Conservation (phyloP, 2,797 vertebrate genomes). For the Percopsis omiscomaycus region DNA sequence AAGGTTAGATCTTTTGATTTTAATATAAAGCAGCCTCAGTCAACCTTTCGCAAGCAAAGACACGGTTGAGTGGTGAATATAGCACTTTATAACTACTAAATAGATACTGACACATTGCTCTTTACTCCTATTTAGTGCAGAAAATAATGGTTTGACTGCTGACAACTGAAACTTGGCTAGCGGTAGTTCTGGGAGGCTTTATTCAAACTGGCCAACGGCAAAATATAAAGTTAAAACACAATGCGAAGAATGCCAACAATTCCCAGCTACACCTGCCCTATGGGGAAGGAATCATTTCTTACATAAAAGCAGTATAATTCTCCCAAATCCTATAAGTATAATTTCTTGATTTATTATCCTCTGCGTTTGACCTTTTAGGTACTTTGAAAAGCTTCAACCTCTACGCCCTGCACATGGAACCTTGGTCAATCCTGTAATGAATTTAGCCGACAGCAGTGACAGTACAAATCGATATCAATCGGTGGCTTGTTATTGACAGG, state of each 20-base stretch:
- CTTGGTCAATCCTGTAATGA: conserved; percentile 72
- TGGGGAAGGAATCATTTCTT: conserved; percentile 18
- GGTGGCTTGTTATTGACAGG: conserved; percentile 72
- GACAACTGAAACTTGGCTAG: conserved; percentile 22
- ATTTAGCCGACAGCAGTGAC: conserved; percentile 72
- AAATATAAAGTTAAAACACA: conserved; percentile 15
- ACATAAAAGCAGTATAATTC: conserved; percentile 28
- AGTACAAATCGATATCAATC: conserved; percentile 72
- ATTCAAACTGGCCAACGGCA: conserved; percentile 18
- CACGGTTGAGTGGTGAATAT: background rate
- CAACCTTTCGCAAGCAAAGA: background rate
- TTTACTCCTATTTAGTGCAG: background rate
- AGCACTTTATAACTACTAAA: conserved; percentile 7
- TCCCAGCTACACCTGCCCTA: conserved; percentile 28
- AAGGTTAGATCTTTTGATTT: too few species aligned
- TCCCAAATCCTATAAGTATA: conserved; percentile 36
- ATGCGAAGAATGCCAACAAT: conserved; percentile 15
- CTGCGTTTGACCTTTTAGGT: conserved; percentile 61
- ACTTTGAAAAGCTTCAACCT: conserved; percentile 66
- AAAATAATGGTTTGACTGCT: conserved; percentile 7
- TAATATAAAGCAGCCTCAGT: too few species aligned
- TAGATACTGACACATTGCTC: background rate
- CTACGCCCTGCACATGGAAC: conserved; percentile 55
- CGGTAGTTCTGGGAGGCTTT: conserved; percentile 10
- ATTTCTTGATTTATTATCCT: conserved; percentile 31